phyloP scores from a whole-genome alignment of 2,113 vertebrate genomes.

The Ciconia stormi region DNA sequence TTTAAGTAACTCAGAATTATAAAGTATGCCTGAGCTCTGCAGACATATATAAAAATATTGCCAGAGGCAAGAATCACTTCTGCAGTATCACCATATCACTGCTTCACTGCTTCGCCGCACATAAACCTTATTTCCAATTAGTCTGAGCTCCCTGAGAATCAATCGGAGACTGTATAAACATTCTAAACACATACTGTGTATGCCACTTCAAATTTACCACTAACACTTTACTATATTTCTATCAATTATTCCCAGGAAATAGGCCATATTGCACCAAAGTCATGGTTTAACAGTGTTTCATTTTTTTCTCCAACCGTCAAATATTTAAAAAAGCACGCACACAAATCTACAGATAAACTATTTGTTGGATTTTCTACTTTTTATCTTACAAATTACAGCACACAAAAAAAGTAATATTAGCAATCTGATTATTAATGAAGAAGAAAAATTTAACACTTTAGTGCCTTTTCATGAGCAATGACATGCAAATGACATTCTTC shows the following conservation, averaged over 20 bases:
- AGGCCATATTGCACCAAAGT: background rate
- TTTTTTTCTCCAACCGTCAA: background rate
- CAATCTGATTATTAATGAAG: background rate
- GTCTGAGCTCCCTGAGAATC: conserved; percentile 39
- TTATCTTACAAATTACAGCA: conserved; percentile 28
- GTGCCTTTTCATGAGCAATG: background rate
- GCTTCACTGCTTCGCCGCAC: background rate
- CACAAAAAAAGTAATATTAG: background rate
- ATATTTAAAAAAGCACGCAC: background rate
- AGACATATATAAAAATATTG: conserved; percentile 39
- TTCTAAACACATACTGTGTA: conserved; percentile 60
- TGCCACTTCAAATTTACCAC: conserved; percentile 66
- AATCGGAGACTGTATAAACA: conserved; percentile 42
- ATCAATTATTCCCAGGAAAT: conserved; percentile 47
- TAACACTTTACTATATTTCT: conserved; percentile 47
- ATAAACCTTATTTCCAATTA: conserved; percentile 71
- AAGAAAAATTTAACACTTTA: background rate
- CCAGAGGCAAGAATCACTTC: conserved; percentile 10
- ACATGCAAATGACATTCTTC: background rate
- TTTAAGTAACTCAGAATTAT: conserved; percentile 63
- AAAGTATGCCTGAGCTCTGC: conserved; percentile 46
- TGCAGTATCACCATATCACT: conserved; percentile 18
- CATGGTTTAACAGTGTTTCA: background rate
- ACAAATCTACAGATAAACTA: background rate
- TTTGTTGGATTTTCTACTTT: conserved; percentile 7